These are phyloP conservation scores for Tridacna gigas DNA, from an alignment of 2,888 invertebrate species.

Conservation along the genomic window DNA sequence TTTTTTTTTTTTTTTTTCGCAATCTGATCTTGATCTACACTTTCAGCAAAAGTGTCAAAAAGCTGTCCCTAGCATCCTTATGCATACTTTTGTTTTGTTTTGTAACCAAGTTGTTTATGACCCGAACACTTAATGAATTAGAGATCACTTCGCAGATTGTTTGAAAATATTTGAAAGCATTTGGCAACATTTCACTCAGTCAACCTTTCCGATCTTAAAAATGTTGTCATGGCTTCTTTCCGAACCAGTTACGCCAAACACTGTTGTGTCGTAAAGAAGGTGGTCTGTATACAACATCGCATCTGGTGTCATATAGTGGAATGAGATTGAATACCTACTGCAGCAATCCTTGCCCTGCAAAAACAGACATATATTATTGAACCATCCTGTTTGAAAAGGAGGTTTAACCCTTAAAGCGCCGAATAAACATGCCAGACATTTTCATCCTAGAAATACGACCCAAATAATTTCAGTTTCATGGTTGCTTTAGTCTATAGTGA, in stretches of 20 bases:
- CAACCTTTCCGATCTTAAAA: slow-evolving; percentile 19
- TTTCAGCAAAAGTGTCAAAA: no score
- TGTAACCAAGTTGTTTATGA: neutral
- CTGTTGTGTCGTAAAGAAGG: slow-evolving; percentile 89
- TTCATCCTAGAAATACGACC: no score
- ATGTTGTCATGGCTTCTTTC: neutral
- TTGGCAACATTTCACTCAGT: neutral
- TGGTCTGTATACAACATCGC: slow-evolving; percentile 97
- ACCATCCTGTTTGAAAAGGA: no score
- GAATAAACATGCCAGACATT: no score
- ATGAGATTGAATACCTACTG: slow-evolving; percentile 90
- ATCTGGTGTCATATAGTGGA: slow-evolving; percentile 94
- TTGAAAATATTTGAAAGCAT: no score
- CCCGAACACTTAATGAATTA: neutral
- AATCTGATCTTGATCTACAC: no score
- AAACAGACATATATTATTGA: neutral
- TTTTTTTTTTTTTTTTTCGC: no score
- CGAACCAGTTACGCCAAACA: slow-evolving; percentile 57
- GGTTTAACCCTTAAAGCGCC: no score
- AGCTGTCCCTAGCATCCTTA: no score
- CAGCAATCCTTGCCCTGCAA: slow-evolving; percentile 55
- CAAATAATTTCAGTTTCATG: no score
- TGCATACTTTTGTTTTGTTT: neutral
- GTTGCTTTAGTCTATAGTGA: no score
- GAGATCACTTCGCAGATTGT: no score